Evolutionary conservation across 92 coral and sea anemone species (phyloP).

Genomic region (Zoanthus sansibaricus): DNA sequence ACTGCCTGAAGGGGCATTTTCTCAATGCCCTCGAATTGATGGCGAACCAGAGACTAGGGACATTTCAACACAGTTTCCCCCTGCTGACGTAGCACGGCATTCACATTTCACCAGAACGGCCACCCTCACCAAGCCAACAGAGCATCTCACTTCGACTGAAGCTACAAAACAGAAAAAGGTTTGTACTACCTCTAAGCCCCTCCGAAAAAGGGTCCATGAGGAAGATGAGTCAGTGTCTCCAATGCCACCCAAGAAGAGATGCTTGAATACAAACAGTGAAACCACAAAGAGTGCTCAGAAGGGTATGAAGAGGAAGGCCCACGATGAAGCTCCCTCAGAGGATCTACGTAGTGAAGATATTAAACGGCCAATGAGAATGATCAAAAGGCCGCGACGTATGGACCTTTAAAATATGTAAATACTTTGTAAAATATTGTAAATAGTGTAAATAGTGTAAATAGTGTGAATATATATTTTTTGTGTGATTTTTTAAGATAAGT

Average conservation of each 20-base stretch:
- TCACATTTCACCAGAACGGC: not conserved
- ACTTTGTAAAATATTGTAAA: not conserved
- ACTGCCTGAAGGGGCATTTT: not conserved
- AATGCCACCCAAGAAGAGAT: slow-evolving; percentile 19
- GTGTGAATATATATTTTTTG: too few relatives aligned
- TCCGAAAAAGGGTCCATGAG: slow-evolving; percentile 1
- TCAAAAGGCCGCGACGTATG: slow-evolving; percentile 34
- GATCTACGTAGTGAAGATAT: not conserved
- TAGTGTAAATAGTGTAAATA: too few relatives aligned
- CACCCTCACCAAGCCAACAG: not conserved
- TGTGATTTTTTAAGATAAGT: too few relatives aligned
- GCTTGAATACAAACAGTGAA: not conserved
- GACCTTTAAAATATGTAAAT: slow-evolving; percentile 16
- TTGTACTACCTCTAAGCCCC: slow-evolving; percentile 17
- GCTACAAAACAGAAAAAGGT: not conserved
- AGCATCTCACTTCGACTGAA: not conserved
- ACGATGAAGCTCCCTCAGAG: slow-evolving; percentile 24
- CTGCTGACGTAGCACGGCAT: not conserved
- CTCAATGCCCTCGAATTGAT: not conserved
- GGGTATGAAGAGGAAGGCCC: slow-evolving; percentile 24
- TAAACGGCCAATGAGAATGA: slow-evolving; percentile 12
- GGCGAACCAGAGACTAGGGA: not conserved
- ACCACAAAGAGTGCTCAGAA: slow-evolving; percentile 1
- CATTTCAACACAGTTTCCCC: not conserved
- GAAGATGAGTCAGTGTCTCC: not conserved